Conservation (phyloP, 1,140 invertebrate genomes). For the Asobara japonica region DNA sequence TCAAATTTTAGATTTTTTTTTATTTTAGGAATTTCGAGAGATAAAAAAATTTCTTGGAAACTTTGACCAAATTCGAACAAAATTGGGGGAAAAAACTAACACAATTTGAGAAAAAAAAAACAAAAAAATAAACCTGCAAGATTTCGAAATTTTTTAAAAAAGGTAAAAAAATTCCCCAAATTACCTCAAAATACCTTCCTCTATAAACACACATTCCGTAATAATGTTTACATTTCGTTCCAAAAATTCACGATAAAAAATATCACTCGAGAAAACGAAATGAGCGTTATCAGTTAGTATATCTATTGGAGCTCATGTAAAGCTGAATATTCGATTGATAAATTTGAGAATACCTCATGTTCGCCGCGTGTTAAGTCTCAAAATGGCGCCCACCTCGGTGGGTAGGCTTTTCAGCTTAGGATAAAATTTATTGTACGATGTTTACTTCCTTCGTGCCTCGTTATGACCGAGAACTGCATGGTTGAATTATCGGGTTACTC, state of each 20-base stretch:
- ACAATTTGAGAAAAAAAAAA: too few relatives aligned
- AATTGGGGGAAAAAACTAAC: too few relatives aligned
- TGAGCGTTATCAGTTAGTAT: neutral
- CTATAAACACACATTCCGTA: too few relatives aligned
- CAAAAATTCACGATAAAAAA: neutral
- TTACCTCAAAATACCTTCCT: too few relatives aligned
- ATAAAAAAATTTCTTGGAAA: too few relatives aligned
- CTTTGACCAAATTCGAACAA: too few relatives aligned
- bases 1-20: too few relatives aligned
- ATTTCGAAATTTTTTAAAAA: too few relatives aligned
- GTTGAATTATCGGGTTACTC: neutral
- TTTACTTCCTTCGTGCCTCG: constrained; percentile 18
- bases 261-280: neutral
- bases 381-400: neutral
- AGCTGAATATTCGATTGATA: neutral
- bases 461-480: neutral
- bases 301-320: neutral
- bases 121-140: too few relatives aligned
- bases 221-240: too few relatives aligned
- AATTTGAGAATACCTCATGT: neutral
- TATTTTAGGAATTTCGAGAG: too few relatives aligned
- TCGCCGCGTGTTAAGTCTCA: constrained; percentile 19
- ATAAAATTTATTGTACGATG: constrained; percentile 15
- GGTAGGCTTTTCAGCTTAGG: neutral
- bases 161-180: too few relatives aligned